phyloP scores from a whole-genome alignment of 2,888 invertebrate genomes.

The Phyllotreta cruciferae region DNA sequence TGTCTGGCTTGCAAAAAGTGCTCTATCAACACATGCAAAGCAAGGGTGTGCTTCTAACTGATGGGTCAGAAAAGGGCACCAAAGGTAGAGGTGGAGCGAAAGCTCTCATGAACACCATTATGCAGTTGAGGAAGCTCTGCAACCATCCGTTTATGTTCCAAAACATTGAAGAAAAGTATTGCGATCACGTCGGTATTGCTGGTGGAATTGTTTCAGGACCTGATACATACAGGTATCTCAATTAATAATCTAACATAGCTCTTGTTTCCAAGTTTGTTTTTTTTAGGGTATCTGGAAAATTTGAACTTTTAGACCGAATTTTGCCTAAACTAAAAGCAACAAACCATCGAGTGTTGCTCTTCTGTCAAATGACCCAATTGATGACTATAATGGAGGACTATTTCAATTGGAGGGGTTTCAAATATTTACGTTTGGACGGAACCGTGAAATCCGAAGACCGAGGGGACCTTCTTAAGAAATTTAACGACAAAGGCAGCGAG shows the following conservation, averaged over 20 bases:
- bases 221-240: slow-evolving; percentile 72
- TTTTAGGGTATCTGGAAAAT: slow-evolving; percentile 89
- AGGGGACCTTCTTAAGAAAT: slow-evolving; percentile 89
- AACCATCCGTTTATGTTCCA: slow-evolving; percentile 99
- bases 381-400: slow-evolving; percentile 99
- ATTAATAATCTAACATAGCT: slow-evolving; percentile 1
- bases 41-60: slow-evolving; percentile 93
- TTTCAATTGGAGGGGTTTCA: slow-evolving; percentile 86
- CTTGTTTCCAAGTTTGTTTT: slow-evolving; percentile 6
- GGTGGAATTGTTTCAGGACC: slow-evolving; percentile 84
- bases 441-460: slow-evolving; percentile 98
- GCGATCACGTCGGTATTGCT: slow-evolving; percentile 83
- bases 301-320: slow-evolving; percentile 95
- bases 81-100: slow-evolving; percentile 90
- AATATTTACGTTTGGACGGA: slow-evolving; percentile 93
- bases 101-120: slow-evolving; percentile 98
- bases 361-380: slow-evolving; percentile 99
- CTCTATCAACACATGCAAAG: slow-evolving; percentile 98
- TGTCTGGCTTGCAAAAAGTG: slow-evolving; percentile 94
- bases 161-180: slow-evolving; percentile 96
- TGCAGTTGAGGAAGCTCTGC: slow-evolving; percentile 96
- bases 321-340: slow-evolving; percentile 92
- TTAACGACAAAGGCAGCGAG: slow-evolving; percentile 88
- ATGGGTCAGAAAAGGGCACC: slow-evolving; percentile 93
- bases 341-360: slow-evolving; percentile 94